phyloP scores from a whole-genome alignment of 2,888 invertebrate genomes.

The Drosophila siamana region DNA sequence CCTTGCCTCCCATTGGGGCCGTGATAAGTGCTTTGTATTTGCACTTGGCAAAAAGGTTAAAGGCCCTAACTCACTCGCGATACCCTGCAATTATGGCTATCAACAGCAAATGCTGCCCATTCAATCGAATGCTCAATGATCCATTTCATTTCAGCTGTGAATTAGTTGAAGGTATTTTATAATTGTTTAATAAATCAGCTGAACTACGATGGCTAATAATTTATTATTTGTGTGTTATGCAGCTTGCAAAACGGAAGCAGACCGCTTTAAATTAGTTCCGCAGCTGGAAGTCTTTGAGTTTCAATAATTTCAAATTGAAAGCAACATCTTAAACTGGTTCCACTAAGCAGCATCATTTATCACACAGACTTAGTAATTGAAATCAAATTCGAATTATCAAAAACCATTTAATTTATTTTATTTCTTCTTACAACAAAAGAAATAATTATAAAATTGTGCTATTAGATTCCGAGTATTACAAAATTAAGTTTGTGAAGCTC shows the following conservation, averaged over 20 bases:
- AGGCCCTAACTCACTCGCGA: neutral
- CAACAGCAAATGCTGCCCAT: neutral
- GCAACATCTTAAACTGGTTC: neutral
- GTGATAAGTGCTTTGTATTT: constrained; percentile 40
- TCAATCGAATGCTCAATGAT: neutral
- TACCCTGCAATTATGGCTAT: neutral
- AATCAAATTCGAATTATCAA: too few relatives aligned
- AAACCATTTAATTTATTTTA: too few relatives aligned
- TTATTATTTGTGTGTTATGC: neutral
- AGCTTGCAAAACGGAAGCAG: neutral
- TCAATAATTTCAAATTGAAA: neutral
- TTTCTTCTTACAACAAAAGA: too few relatives aligned
- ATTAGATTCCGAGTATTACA: too few relatives aligned
- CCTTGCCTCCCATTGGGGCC: neutral
- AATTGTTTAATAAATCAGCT: neutral
- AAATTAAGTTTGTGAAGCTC: too few relatives aligned
- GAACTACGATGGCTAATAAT: neutral
- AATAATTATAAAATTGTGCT: too few relatives aligned
- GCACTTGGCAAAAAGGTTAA: constrained; percentile 24
- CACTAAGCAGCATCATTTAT: too few relatives aligned
- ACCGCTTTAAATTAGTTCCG: neutral
- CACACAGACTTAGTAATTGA: too few relatives aligned
- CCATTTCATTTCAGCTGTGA: neutral
- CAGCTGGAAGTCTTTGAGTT: too few relatives aligned
- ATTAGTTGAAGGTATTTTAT: neutral